phyloP scores from a whole-genome alignment of 2,797 vertebrate genomes.

The Limnodromus scolopaceus region DNA sequence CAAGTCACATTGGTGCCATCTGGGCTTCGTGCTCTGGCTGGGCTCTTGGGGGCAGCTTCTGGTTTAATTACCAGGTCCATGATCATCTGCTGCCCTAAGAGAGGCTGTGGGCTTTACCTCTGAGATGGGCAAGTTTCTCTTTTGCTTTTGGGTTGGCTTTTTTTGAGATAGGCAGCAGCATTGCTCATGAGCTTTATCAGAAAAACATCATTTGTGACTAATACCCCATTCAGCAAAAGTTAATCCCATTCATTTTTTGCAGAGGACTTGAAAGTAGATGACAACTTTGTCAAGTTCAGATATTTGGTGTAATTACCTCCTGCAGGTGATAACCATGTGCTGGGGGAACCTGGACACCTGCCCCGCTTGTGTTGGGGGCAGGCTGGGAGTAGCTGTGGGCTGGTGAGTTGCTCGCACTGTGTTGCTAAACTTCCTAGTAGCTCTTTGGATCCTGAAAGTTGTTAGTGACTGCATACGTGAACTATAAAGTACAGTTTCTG shows the following conservation, averaged over 20 bases:
- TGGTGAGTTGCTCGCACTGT: not conserved
- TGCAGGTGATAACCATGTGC: accelerated
- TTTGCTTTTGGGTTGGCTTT: not conserved
- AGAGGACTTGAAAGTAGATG: not conserved
- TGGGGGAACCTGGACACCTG: not conserved
- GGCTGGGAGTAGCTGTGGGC: not conserved
- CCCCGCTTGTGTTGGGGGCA: accelerated
- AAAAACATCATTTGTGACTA: not conserved
- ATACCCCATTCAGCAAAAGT: not conserved
- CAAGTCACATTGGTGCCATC: not conserved
- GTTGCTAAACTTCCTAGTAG: not conserved
- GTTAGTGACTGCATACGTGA: accelerated
- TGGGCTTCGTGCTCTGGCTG: accelerated
- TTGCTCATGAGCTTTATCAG: not conserved
- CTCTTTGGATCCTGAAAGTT: not conserved
- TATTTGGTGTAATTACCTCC: not conserved
- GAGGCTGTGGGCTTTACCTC: not conserved
- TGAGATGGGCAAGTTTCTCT: not conserved
- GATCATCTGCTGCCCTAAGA: accelerated
- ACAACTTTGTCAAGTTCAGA: not conserved
- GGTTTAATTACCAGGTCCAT: not conserved
- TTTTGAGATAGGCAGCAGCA: not conserved
- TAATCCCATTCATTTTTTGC: not conserved
- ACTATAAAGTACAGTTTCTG: not conserved
- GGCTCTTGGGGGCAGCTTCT: not conserved